Percentiles rank a stretch among this genome's conserved stretches.
phyloP scores from a whole-genome alignment of 2,113 vertebrate genomes.

The Melospiza georgiana region DNA sequence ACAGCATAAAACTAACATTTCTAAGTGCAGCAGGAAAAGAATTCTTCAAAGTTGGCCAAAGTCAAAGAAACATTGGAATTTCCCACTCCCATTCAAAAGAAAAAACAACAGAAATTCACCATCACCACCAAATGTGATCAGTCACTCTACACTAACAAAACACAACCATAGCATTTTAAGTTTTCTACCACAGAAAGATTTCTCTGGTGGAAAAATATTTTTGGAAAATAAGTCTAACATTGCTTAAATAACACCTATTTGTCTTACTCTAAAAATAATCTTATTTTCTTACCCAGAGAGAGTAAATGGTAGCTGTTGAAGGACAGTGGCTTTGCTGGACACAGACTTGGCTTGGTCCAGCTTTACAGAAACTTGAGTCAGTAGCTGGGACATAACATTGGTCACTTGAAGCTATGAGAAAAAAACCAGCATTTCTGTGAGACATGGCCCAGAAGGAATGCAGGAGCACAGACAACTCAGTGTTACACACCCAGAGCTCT shows the following conservation, averaged over 20 bases:
- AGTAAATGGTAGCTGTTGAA: slow-evolving; percentile 84
- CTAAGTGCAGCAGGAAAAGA: background rate
- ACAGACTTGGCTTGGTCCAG: slow-evolving; percentile 85
- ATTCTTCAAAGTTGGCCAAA: background rate
- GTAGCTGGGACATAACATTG: slow-evolving; percentile 88
- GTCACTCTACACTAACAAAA: background rate
- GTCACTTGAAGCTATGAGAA: slow-evolving; percentile 87
- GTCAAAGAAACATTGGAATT: background rate
- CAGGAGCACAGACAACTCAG: background rate
- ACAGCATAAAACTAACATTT: background rate
- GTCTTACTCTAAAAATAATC: background rate
- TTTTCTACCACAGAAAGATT: background rate
- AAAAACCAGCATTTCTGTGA: background rate
- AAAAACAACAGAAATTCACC: background rate
- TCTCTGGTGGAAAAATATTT: background rate
- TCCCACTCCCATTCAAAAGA: background rate
- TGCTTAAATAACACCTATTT: background rate
- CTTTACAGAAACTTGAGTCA: slow-evolving; percentile 86
- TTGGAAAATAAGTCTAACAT: rapidly evolving
- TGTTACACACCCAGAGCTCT: background rate
- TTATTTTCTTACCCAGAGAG: slow-evolving; percentile 82
- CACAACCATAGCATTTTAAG: background rate
- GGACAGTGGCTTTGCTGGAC: slow-evolving; percentile 83
- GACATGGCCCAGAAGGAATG: background rate
- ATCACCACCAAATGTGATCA: rapidly evolving